A percentile compares a stretch with the other conserved stretches of the same genome.
Evolutionary conservation across 2,797 vertebrate species (phyloP).

Genomic region (Yasuhikotakia modesta): DNA sequence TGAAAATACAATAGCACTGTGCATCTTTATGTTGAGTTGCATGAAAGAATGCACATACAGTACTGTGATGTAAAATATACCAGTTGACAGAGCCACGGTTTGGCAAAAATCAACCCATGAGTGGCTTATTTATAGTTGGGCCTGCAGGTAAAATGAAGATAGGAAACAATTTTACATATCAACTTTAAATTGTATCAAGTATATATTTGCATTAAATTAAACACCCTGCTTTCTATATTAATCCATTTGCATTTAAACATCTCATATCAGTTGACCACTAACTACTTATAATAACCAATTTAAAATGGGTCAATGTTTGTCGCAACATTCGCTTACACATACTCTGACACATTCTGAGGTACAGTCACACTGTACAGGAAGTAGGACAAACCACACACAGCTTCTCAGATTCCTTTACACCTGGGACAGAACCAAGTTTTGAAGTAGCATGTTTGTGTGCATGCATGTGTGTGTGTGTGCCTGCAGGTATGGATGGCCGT

Average conservation of each 20-base stretch:
- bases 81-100: neutral
- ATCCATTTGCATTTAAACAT: neutral
- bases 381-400: constrained; percentile 80
- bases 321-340: constrained; percentile 66
- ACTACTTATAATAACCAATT: constrained; percentile 43
- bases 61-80: neutral
- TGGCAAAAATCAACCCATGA: no score
- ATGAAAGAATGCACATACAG: no score
- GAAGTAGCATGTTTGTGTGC: constrained; percentile 51
- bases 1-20: no score
- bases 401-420: constrained; percentile 78
- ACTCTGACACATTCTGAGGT: constrained; percentile 61
- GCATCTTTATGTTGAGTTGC: no score
- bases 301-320: constrained; percentile 80
- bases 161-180: no score
- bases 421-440: constrained; percentile 72
- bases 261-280: constrained; percentile 4
- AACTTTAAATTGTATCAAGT: no score
- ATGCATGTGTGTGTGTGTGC: constrained; percentile 47
- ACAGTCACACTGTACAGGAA: constrained; percentile 71
- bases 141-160: no score
- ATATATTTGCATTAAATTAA: neutral
- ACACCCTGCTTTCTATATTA: neutral
- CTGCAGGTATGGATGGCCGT: constrained; percentile 35
- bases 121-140: neutral